A percentile compares a stretch with the other conserved stretches of the same genome.
Conservation (phyloP, 2,888 invertebrate genomes). For the Nycteola revayana region DNA sequence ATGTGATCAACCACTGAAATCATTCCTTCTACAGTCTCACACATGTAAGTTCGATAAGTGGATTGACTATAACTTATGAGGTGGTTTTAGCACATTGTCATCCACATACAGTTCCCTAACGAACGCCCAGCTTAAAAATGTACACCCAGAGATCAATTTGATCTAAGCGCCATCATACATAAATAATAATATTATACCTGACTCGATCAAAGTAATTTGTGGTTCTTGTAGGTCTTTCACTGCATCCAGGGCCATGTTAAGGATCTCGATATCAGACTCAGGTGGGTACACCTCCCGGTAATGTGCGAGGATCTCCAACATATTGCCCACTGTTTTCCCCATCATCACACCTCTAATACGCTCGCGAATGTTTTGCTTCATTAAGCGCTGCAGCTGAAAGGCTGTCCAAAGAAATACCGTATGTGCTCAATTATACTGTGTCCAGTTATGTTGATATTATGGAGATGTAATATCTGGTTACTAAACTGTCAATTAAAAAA, state of each 20-base stretch:
- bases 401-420: conserved; percentile 17
- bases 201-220: conserved; percentile 8
- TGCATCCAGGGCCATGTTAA: conserved; percentile 40
- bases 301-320: conserved; percentile 34
- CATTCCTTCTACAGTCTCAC: no score
- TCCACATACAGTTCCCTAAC: no score
- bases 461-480: no score
- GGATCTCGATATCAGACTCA: conserved; percentile 48
- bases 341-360: conserved; percentile 55
- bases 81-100: no score
- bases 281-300: conserved; percentile 50
- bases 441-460: no score
- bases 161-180: no score
- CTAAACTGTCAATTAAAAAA: no score
- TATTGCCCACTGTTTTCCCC: conserved; percentile 44
- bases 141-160: no score
- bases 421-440: conserved; percentile 16
- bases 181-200: conserved; percentile 45
- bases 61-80: no score
- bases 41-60: no score
- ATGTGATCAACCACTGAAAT: no score
- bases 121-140: no score
- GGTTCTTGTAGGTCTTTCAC: neutral
- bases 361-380: conserved; percentile 57
- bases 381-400: conserved; percentile 33